Base-by-base conservation (phyloP, 2,888 invertebrate species). In the Nephrotoma flavescens region DNA sequence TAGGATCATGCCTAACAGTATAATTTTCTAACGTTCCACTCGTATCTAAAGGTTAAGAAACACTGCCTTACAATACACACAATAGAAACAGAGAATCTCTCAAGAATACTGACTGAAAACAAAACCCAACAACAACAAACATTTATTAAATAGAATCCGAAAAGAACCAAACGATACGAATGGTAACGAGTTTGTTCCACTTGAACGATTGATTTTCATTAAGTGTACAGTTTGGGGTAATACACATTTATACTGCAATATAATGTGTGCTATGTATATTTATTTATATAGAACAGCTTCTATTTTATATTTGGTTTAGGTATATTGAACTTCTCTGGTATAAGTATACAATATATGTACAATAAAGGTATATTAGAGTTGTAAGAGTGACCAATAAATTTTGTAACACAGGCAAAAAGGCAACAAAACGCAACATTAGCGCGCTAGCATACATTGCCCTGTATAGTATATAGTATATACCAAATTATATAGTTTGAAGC, bases 141-240 rank as follows among this genome's bases (percentile, higher is more conserved):
- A 31, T 31, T 2, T 31, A 31, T 31, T 6, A 71, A 71, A 71
- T 71, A 71, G 71, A 71, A 31, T 71, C 71, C 71, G 71, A 71
- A 71, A 71, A 71, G 71, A 71, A 71, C 71, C 71, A 71, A 71
- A 71, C 71, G 71, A 71, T 41, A 6, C 84, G 84, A 84, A 83
- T 83, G 41, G 41, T 41, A 84, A 84, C 84, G 84, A 84, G 84
- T 84, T 42, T 84, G 84, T 84, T 84, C 84, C 84, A 84, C 84
- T 84, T 84, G 84, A 84, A 84, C 84, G 84, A 84, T 84, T 84
- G 84, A 84, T 84, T 84, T 84, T 84, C 84, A 41, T 84, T 84
- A 84, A 84, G 84, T 84, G 84, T 42, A 84, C 84, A 41, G 84
- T 84, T 71, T 71, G 71, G 71, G 71, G 71, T 71, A 71, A 71